phyloP scores from a whole-genome alignment of 2,113 vertebrate species.

The Sclerurus mexicanus region DNA sequence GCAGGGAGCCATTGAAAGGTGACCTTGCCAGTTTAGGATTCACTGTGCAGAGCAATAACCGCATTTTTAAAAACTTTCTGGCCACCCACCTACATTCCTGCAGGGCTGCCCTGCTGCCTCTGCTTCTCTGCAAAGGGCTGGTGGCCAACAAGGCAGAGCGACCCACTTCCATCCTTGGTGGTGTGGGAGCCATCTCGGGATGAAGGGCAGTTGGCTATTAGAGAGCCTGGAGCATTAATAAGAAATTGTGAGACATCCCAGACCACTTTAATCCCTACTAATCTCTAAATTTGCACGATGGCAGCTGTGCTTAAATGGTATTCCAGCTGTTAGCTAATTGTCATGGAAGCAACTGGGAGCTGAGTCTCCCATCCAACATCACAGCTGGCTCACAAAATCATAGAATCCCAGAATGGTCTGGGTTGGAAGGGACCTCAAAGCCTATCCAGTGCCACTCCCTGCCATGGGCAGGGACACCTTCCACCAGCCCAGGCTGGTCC shows the following conservation, averaged over 20 bases:
- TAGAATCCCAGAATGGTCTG: background rate
- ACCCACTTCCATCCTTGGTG: rapidly evolving
- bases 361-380: background rate
- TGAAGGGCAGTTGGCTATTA: background rate
- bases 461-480: background rate
- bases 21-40: background rate
- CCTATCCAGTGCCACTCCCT: rapidly evolving
- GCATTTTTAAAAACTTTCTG: background rate
- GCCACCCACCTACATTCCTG: background rate
- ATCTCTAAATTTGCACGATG: background rate
- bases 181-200: rapidly evolving
- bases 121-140: background rate
- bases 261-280: background rate
- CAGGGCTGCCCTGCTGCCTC: background rate
- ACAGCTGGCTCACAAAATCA: background rate
- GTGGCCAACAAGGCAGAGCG: background rate
- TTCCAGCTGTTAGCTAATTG: constrained; percentile 11
- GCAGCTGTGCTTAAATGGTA: background rate
- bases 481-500: background rate
- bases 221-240: background rate
- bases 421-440: too few species aligned
- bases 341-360: background rate
- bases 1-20: background rate
- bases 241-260: background rate
- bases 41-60: background rate